Evolutionary conservation across 2,113 vertebrate species (phyloP).

Genomic region (Barbus barbus): DNA sequence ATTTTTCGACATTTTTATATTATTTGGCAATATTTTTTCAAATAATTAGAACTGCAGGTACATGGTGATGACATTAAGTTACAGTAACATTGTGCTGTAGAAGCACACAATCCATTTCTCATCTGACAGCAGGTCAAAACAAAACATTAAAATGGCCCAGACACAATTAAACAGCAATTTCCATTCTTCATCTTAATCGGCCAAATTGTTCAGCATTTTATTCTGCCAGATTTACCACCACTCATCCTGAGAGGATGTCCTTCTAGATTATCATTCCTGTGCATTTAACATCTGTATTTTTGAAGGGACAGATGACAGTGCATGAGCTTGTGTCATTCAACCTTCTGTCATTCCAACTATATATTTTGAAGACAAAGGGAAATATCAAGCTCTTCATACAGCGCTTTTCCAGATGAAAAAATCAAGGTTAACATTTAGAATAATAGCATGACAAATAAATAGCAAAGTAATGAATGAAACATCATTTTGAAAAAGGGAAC

Average conservation of each 20-base stretch:
- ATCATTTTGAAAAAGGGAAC: too few species aligned
- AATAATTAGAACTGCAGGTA: not conserved
- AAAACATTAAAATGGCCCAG: not conserved
- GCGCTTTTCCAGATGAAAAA: not conserved
- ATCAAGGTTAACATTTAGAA: too few species aligned
- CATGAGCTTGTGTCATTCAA: too few species aligned
- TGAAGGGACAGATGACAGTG: conserved; percentile 5
- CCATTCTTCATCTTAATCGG: not conserved
- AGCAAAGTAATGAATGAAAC: too few species aligned
- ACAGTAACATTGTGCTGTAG: not conserved
- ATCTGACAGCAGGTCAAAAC: not conserved
- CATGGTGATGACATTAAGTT: not conserved
- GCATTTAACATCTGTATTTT: conserved; percentile 50
- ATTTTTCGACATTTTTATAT: too few species aligned
- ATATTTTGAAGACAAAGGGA: not conserved
- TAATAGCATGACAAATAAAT: too few species aligned
- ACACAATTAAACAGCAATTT: conserved; percentile 36
- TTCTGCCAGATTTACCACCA: conserved; percentile 21
- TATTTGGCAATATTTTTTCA: not conserved
- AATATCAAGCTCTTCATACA: not conserved
- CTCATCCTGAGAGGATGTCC: not conserved
- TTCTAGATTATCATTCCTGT: conserved; percentile 35
- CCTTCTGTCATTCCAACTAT: not conserved
- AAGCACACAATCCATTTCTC: not conserved
- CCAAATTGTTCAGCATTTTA: conserved; percentile 3